Conservation (phyloP, 2,113 vertebrate species). For the Ellobius talpinus region DNA sequence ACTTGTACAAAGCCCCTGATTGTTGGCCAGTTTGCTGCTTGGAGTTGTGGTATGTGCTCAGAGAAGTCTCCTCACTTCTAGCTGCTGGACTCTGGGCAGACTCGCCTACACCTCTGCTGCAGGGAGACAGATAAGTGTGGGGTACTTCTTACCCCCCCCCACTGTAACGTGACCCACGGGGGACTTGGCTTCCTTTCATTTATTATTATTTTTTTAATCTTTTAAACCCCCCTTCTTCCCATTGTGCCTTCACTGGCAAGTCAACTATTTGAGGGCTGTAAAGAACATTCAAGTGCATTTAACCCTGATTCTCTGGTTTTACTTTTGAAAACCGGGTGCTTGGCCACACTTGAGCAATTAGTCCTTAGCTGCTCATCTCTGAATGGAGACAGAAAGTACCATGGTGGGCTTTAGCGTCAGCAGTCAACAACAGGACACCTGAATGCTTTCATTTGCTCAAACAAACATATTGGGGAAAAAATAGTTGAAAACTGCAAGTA, state of each 20-base stretch:
- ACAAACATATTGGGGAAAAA: slow-evolving; percentile 9
- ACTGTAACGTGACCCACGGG: neutral
- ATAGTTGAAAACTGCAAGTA: neutral
- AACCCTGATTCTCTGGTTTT: slow-evolving; percentile 20
- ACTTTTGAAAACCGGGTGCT: neutral
- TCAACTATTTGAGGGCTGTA: neutral
- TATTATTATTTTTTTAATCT: neutral
- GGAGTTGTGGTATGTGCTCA: neutral
- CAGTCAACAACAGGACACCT: neutral
- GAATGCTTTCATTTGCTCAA: neutral
- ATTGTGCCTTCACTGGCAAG: neutral
- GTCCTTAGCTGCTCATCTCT: neutral
- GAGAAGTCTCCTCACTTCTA: slow-evolving; percentile 5
- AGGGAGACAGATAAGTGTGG: neutral
- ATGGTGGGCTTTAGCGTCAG: neutral
- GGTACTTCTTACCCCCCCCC: slow-evolving; percentile 30
- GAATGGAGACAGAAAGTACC: neutral
- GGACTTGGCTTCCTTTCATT: neutral
- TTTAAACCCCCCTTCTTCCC: neutral
- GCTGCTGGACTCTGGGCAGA: neutral
- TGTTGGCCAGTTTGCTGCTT: slow-evolving; percentile 48
- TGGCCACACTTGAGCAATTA: neutral
- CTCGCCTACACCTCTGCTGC: slow-evolving; percentile 20
- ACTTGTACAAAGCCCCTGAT: slow-evolving; percentile 72
- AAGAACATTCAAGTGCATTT: neutral